Evolutionary conservation across 2,113 vertebrate genomes (phyloP), one percentile per base, ranked within the genome.

Genomic region (Trematomus loennbergii): DNA sequence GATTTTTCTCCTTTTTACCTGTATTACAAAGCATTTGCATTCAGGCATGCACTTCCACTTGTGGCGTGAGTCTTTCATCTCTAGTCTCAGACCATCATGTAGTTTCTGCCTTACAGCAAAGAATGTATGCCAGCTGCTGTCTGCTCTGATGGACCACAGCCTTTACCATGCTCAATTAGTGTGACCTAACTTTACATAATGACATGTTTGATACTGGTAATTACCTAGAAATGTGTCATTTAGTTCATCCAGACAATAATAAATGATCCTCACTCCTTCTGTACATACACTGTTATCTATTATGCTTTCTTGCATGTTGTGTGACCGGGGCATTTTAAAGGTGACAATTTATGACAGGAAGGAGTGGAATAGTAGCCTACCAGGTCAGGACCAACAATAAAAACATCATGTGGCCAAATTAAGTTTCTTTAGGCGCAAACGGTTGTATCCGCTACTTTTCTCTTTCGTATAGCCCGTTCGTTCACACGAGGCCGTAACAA

Each of bases 331-430:
- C 33, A 2, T 57, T 29, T 74, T 69, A 82, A 50, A 66, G 60
- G 78, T 84, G 62, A 75, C 29, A 29, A 29, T 29, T 29, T 29
- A 29, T 29, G 29, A 29, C 46, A 33, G 33, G 18, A 46, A 22
- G 45, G n/a, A 25, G 57, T 33, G 52, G 25, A 52, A 64, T 63
- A 55, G 72, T 10, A 82, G 36, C 36, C 7, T 40, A 8, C 22
- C 66, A 48, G 73, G 72, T 81, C 50, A 40, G 72, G 67, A 69
- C 84, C 71, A 83, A 61, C 58, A 66, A 63, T 80, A 48, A 65
- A 59, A 78, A 68, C 72, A 69, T 54, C 55, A 89, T 61, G 59
- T 52, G 64, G 58, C 63, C 80, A 91, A 92, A 92, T 91, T 17
- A 87, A 86, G 88, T 91, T 89, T 65, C 40, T 70, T 74, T 64